Conservation (phyloP, 2,113 vertebrate genomes). For the Willisornis vidua region DNA sequence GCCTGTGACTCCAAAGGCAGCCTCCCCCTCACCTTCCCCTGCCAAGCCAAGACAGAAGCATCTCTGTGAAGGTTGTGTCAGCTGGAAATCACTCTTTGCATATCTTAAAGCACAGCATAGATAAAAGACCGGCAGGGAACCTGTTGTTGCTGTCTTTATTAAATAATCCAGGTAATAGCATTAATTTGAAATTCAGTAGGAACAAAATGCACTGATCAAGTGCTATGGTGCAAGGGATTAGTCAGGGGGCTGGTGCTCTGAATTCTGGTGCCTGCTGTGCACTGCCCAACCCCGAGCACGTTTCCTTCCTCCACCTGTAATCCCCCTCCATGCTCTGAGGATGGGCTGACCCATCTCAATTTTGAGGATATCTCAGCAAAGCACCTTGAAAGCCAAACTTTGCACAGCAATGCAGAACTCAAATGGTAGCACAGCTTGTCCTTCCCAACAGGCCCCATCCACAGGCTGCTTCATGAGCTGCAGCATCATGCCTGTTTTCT, state of each 20-base stretch:
- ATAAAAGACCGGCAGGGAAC: conserved; percentile 39
- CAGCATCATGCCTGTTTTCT: neutral
- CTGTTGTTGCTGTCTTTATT: conserved; percentile 42
- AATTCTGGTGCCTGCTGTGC: neutral
- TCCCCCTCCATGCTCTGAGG: accelerated
- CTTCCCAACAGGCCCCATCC: neutral
- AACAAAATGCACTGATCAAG: neutral
- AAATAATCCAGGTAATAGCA: conserved; percentile 56
- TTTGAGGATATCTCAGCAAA: neutral
- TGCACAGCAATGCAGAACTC: neutral
- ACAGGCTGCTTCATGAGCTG: neutral
- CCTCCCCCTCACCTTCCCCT: neutral
- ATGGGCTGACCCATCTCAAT: neutral
- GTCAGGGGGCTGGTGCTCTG: neutral
- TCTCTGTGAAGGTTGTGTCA: conserved; percentile 29
- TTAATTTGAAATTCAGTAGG: conserved; percentile 34
- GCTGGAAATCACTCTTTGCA: conserved; percentile 48
- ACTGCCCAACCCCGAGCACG: accelerated
- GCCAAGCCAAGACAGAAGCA: neutral
- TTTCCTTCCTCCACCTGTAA: neutral
- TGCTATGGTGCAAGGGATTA: neutral
- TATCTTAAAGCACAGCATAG: conserved; percentile 9
- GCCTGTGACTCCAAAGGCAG: neutral
- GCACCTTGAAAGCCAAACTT: neutral
- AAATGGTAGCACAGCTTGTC: neutral